phyloP scores from a whole-genome alignment of 2,113 vertebrate species.

The Clinocottus analis region DNA sequence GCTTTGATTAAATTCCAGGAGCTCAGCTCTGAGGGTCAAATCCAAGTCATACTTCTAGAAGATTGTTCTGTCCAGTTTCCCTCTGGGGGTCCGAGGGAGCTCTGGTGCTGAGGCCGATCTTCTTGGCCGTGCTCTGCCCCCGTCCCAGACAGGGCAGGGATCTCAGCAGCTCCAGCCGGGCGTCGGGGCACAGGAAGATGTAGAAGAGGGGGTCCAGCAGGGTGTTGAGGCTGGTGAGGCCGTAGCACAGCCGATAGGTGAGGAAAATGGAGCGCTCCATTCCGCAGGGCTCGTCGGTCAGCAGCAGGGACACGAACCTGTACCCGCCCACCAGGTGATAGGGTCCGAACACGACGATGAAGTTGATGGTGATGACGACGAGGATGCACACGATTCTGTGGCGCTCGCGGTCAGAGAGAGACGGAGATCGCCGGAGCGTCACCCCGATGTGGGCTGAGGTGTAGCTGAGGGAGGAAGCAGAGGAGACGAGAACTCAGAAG shows the following conservation, averaged over 20 bases:
- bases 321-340: constrained; percentile 84
- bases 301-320: constrained; percentile 80
- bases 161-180: constrained; percentile 78
- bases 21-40: not conserved
- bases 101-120: constrained; percentile 43
- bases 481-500: constrained; percentile 7
- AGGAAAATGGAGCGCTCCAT: constrained; percentile 82
- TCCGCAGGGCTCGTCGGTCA: constrained; percentile 73
- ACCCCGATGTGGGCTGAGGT: constrained; percentile 81
- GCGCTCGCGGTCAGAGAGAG: constrained; percentile 77
- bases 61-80: constrained; percentile 40
- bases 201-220: constrained; percentile 85
- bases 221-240: constrained; percentile 85
- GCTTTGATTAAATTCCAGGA: not conserved
- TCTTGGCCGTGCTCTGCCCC: constrained; percentile 36
- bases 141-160: constrained; percentile 75
- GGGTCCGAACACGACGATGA: constrained; percentile 83
- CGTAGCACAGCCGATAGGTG: constrained; percentile 82
- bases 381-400: constrained; percentile 83
- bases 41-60: constrained; percentile 28
- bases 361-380: constrained; percentile 83
- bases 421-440: constrained; percentile 79
- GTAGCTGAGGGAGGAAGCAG: constrained; percentile 69
- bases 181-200: constrained; percentile 83
- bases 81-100: constrained; percentile 11